Evolutionary conservation across 2,797 vertebrate genomes (phyloP), one percentile per base, ranked within the genome.

Genomic region (Catharus ustulatus): DNA sequence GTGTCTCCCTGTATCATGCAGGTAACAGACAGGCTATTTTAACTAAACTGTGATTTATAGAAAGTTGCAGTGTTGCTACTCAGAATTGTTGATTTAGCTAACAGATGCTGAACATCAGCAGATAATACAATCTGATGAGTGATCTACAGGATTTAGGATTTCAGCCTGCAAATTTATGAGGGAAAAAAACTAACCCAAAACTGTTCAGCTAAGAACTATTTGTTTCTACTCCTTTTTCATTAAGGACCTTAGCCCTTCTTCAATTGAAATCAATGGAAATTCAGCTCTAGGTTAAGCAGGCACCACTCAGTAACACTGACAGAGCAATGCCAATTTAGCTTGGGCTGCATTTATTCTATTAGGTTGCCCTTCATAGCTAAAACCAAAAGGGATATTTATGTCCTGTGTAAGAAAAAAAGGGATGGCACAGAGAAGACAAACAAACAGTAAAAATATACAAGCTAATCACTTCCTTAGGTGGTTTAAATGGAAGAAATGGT

Each of bases 201-300:
- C n/a, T 63, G n/a, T 87, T 92, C 12, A 24, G 57, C 67, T 92
- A 52, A 92, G 71, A 79, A 57, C 67, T 90, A 83, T 92, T 93
- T 92, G 42, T 15, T 87, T 93, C 81, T 58, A 61, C 74, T 87
- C 34, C 43, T 92, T 95, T 93, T 95, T 61, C 84, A 90, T 96
- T 96, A 95, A 92, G 86, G 90, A 87, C 90, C 81, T 93, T 90
- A 88, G 88, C 71, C 59, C 57, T 96, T 82, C 61, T 84, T 87
- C 88, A 92, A 43, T 74, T 94, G 93, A 94, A 93, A 96, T 95
- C 34, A 94, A 95, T 94, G 86, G 83, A 93, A 94, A 92, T 95
- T 80, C 96, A 82, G 4, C 84, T 84, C 63, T 24, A 64, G 77
- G 84, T 92, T 95, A 93, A 91, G 74, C 63, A 86, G 84, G 34